Percentiles rank a stretch among this genome's conserved stretches.
These are phyloP conservation scores for Aspidiotus destructor DNA, from an alignment of 2,888 invertebrate species.

Conservation along the genomic window DNA sequence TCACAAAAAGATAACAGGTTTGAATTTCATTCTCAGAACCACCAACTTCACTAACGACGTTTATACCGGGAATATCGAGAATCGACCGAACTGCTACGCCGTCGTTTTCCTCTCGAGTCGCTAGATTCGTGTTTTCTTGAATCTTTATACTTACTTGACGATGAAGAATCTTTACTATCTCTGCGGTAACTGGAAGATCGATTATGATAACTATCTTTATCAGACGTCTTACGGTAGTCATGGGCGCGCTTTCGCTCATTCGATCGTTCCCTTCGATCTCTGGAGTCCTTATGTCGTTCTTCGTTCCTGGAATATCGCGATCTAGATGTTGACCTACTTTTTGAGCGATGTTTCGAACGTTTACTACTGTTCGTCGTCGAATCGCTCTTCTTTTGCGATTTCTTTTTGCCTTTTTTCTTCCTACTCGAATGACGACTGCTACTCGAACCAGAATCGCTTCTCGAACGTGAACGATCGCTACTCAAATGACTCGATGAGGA, in stretches of 20 bases:
- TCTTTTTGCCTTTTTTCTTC: neutral
- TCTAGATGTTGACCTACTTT: slow-evolving; percentile 9
- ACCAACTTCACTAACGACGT: slow-evolving; percentile 15
- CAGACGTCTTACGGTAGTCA: slow-evolving; percentile 5
- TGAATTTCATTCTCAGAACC: too few species aligned
- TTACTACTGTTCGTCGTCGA: neutral
- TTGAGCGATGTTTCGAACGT: neutral
- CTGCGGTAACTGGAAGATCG: slow-evolving; percentile 19
- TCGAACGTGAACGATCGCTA: neutral
- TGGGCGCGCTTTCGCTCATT: neutral
- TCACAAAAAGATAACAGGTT: too few species aligned
- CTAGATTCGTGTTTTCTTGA: slow-evolving; percentile 12
- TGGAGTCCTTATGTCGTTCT: neutral
- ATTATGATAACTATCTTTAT: slow-evolving; percentile 8
- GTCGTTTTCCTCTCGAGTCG: slow-evolving; percentile 7
- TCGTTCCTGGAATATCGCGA: slow-evolving; percentile 8
- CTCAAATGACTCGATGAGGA: neutral
- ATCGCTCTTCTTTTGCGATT: neutral
- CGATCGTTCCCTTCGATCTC: slow-evolving; percentile 1
- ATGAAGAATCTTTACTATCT: neutral
- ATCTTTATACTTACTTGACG: slow-evolving; percentile 18
- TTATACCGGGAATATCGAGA: slow-evolving; percentile 20
- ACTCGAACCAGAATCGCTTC: slow-evolving; percentile 3
- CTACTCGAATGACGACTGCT: slow-evolving; percentile 3
- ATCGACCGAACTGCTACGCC: slow-evolving; percentile 21